Percentiles rank a stretch among this genome's conserved stretches.
These are phyloP conservation scores for Phymatocera aterrima DNA, from an alignment of 2,888 invertebrate species.

Conservation along the genomic window DNA sequence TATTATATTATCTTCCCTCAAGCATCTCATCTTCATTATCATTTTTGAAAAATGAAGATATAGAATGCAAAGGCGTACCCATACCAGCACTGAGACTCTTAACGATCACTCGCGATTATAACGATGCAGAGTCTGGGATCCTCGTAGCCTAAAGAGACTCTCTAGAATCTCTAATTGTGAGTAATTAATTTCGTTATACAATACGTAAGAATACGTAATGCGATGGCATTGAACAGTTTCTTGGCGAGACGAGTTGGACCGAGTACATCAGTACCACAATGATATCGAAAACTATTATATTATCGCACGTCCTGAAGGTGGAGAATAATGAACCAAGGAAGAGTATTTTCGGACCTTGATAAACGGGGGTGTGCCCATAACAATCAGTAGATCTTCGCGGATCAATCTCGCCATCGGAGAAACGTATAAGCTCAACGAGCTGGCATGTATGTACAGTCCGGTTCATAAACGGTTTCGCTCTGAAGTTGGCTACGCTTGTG, in stretches of 20 bases:
- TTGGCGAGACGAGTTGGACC: neutral
- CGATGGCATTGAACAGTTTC: neutral
- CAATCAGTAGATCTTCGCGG: slow-evolving; percentile 3
- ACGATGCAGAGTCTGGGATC: neutral
- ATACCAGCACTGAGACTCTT: too few species aligned
- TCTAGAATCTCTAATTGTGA: neutral
- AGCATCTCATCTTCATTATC: too few species aligned
- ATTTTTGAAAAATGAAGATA: too few species aligned
- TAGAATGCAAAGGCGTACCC: too few species aligned
- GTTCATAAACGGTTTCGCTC: too few species aligned
- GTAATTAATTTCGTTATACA: neutral
- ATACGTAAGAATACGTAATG: too few species aligned
- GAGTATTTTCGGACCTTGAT: neutral
- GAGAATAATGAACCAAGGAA: neutral
- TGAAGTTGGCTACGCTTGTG: too few species aligned
- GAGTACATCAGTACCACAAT: neutral
- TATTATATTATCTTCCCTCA: too few species aligned
- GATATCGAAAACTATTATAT: neutral
- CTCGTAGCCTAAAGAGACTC: neutral
- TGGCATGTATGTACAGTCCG: slow-evolving; percentile 4
- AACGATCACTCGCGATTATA: neutral
- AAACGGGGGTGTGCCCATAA: neutral
- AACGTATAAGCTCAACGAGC: neutral
- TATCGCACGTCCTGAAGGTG: too few species aligned
- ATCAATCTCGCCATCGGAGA: slow-evolving; percentile 14